A percentile compares a stretch with the other conserved stretches of the same genome.
These are phyloP conservation scores for Tringa solitaria DNA, from an alignment of 2,113 vertebrate species.

Conservation along the genomic window DNA sequence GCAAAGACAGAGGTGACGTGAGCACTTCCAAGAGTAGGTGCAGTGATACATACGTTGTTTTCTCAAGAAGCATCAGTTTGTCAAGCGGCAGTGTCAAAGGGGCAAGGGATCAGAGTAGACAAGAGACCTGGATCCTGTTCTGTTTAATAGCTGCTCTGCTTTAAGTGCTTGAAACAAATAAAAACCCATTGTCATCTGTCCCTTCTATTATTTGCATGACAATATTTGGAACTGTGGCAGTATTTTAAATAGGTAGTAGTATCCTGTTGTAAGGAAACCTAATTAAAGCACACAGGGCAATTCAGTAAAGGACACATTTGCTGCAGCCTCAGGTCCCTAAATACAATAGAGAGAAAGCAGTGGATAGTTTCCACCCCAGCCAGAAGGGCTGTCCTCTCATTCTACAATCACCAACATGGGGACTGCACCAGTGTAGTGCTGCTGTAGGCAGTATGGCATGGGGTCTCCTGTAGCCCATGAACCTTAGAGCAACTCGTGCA, in stretches of 20 bases:
- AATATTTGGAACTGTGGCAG: neutral
- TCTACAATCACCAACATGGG: accelerated
- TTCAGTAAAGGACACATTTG: neutral
- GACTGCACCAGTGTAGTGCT: accelerated
- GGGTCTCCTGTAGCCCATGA: neutral
- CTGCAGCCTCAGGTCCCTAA: neutral
- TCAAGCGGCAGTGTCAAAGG: neutral
- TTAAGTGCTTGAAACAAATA: neutral
- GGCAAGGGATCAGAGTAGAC: neutral
- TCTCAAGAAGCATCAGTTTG: neutral
- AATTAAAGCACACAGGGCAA: neutral
- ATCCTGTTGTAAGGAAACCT: neutral
- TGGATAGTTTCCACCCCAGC: neutral
- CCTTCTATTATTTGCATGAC: neutral
- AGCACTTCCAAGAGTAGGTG: neutral
- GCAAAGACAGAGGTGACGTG: neutral
- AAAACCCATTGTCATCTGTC: neutral
- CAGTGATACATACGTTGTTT: neutral
- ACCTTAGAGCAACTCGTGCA: neutral
- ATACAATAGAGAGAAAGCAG: neutral
- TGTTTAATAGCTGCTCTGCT: neutral
- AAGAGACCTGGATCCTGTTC: neutral
- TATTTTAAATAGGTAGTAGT: neutral
- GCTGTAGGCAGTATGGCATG: neutral
- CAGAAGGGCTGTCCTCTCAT: neutral